phyloP scores from a whole-genome alignment of 2,797 vertebrate genomes.

The Chloroceryle inda region DNA sequence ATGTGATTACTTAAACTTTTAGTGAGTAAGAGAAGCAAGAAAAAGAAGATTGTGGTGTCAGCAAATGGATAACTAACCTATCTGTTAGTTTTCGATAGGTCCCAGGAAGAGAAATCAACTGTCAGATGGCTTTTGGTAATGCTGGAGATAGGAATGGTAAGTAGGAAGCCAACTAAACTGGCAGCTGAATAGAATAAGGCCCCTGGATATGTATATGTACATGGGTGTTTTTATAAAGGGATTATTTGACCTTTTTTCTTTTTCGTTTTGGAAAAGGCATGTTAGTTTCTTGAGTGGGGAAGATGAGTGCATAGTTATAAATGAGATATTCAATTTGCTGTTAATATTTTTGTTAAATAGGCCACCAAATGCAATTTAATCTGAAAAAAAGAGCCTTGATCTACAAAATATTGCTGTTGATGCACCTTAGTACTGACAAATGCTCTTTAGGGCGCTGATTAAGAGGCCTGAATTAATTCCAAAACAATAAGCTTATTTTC shows the following conservation, averaged over 20 bases:
- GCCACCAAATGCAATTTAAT: background rate
- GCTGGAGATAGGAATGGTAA: background rate
- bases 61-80: background rate
- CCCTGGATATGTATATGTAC: no score
- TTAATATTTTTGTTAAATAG: background rate
- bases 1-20: background rate
- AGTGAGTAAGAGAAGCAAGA: background rate
- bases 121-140: background rate
- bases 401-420: background rate
- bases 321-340: background rate
- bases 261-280: background rate
- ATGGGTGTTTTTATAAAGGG: background rate
- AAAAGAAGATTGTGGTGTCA: background rate
- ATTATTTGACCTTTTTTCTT: background rate
- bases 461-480: background rate
- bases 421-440: background rate
- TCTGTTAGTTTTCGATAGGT: background rate
- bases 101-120: background rate
- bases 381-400: background rate
- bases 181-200: background rate
- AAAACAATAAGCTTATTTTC: background rate
- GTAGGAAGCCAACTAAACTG: no score
- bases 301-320: background rate
- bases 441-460: fast-evolving
- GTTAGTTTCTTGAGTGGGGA: background rate